Percentiles rank a stretch among this genome's conserved stretches.
Conservation (phyloP, 2,113 vertebrate species). For the Peromyscus californicus region DNA sequence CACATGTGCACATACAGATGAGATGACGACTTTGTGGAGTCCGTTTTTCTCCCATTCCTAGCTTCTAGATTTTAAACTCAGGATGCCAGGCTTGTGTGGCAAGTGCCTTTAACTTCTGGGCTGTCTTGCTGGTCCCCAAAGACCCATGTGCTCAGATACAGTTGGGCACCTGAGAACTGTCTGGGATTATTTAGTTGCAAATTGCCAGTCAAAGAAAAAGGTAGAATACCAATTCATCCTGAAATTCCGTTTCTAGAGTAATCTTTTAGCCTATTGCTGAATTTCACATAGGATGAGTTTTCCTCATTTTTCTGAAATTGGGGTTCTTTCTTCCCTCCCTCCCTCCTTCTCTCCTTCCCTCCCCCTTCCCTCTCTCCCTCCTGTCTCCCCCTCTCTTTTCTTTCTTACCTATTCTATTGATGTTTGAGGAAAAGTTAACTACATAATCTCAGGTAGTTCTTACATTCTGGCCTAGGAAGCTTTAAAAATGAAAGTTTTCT, state of each 20-base stretch:
- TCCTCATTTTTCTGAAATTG: slow-evolving; percentile 33
- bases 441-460: background rate
- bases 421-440: background rate
- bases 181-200: slow-evolving; percentile 27
- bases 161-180: background rate
- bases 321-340: background rate
- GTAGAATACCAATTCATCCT: background rate
- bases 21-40: background rate
- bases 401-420: background rate
- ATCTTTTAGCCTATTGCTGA: background rate
- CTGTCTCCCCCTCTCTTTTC: background rate
- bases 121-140: background rate
- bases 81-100: background rate
- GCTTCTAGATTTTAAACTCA: background rate
- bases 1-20: background rate
- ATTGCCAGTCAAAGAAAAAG: background rate
- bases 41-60: background rate
- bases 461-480: background rate
- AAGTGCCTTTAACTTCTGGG: background rate
- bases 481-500: background rate
- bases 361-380: background rate
- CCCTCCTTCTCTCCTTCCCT: background rate
- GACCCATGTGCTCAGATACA: background rate
- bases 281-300: background rate
- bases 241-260: slow-evolving; percentile 24